Base-by-base conservation (phyloP, 1,140 invertebrate genomes). In the Mizuhopecten yessoensis region DNA sequence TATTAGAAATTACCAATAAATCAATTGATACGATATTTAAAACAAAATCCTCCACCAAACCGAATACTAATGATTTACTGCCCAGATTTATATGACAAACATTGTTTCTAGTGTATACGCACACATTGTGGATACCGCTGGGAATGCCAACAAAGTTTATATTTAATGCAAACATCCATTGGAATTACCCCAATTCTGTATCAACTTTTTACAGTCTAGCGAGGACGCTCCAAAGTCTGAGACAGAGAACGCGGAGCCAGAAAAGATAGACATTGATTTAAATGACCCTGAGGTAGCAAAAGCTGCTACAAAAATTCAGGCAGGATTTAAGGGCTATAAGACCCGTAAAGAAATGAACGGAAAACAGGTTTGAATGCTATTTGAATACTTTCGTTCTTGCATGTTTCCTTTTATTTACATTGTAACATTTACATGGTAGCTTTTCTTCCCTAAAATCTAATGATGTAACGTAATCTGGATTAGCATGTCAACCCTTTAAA, bases 271-370 rank as follows among this genome's bases (percentile, higher is more conserved):
- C 86, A 94, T 95, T 91, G 94, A 95, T 89, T 87, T 94, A n/a
- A 89, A 92, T 90, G 91, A 93, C 75, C 94, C 93, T 17, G 92
- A 91, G 57, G 91, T 89, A n/a, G 93, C 94, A 86, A 91, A 93
- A 34, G 95, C 95, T 34, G 95, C 95, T 0, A 90, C 90, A 39
- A 96, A 95, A 93, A 96, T 96, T 86, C 95, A 96, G 87, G 94
- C 95, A 33, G 94, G 94, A 13, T 95, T 95, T 91, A 93, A 93
- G 89, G 94, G 94, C 33, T 92, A 89, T 88, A 91, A 94, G 75
- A 87, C 94, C 9, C 34, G 94, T 34, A 92, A 94, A 88, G 90
- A 91, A 45, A 87, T 94, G 17, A 90, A 93, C 33, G 42, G 34
- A 5, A 88, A 86, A 42, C 20, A 87, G 57, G 57, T 75, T 75